phyloP scores from a whole-genome alignment of 2,797 vertebrate species.

The Rousettus madagascariensis region DNA sequence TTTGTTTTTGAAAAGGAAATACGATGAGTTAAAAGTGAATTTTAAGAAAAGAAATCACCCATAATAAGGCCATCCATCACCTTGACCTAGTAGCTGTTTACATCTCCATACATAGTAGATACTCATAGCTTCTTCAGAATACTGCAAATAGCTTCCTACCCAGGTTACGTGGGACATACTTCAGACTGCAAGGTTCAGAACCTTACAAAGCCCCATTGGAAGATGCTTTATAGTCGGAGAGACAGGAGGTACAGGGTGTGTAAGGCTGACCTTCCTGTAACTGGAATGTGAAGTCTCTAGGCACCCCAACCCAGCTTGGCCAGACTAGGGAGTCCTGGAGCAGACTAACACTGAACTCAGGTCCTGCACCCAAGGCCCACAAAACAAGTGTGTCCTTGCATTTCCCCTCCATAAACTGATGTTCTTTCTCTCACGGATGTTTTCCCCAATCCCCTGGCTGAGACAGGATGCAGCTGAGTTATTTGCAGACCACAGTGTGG shows the following conservation, averaged over 20 bases:
- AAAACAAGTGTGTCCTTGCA: neutral
- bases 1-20: conserved; percentile 2
- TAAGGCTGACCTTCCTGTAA: neutral
- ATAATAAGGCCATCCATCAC: neutral
- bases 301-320: too few relatives aligned
- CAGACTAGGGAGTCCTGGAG: neutral
- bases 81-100: neutral
- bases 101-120: neutral
- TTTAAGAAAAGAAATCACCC: neutral
- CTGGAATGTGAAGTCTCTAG: neutral
- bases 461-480: conserved; percentile 60
- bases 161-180: too few relatives aligned
- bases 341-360: neutral
- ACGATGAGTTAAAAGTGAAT: neutral
- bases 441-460: conserved; percentile 1
- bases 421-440: conserved; percentile 2
- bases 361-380: neutral
- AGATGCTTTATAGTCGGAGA: neutral
- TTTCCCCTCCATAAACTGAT: neutral
- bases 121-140: neutral
- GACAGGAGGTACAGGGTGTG: neutral
- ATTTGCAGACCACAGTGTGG: conserved; percentile 60
- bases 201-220: neutral
- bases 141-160: neutral
- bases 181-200: neutral